Percentiles rank a stretch among this genome's conserved stretches.
phyloP scores from a whole-genome alignment of 2,113 vertebrate genomes.

The Mustela lutreola region DNA sequence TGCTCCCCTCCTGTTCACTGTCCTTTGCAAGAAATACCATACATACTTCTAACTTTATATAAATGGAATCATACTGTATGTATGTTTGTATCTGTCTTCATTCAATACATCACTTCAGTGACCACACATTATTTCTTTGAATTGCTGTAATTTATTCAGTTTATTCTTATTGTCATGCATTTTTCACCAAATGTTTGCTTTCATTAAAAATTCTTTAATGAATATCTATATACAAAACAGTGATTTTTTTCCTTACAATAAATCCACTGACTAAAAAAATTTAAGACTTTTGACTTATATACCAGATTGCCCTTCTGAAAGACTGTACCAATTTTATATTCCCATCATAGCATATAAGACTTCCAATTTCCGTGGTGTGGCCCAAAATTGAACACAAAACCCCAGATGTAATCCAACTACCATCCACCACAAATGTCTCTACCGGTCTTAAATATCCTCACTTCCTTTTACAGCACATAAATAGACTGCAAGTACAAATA shows the following conservation, averaged over 20 bases:
- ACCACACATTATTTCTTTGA: not conserved
- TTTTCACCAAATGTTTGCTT: not conserved
- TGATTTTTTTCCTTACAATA: not conserved
- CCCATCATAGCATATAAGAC: not conserved
- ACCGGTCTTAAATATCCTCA: not conserved
- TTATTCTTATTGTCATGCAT: not conserved
- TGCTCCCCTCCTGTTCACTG: not conserved
- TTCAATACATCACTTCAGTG: constrained; percentile 17
- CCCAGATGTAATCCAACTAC: not conserved
- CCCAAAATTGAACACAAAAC: constrained; percentile 1
- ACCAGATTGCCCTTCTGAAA: constrained; percentile 17
- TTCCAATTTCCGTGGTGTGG: not conserved
- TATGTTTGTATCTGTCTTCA: not conserved
- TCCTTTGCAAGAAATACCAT: not conserved
- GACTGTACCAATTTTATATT: not conserved
- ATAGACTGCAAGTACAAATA: not conserved
- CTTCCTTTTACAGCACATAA: not conserved
- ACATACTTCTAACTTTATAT: not conserved
- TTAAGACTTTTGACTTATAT: constrained; percentile 14
- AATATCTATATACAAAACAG: not conserved
- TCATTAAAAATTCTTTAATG: not conserved
- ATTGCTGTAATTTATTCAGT: not conserved
- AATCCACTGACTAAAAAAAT: constrained; percentile 5
- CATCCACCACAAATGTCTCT: not conserved
- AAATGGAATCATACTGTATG: not conserved